Conservation (phyloP, 2,888 invertebrate species). For the Acanthosepion lycidas region DNA sequence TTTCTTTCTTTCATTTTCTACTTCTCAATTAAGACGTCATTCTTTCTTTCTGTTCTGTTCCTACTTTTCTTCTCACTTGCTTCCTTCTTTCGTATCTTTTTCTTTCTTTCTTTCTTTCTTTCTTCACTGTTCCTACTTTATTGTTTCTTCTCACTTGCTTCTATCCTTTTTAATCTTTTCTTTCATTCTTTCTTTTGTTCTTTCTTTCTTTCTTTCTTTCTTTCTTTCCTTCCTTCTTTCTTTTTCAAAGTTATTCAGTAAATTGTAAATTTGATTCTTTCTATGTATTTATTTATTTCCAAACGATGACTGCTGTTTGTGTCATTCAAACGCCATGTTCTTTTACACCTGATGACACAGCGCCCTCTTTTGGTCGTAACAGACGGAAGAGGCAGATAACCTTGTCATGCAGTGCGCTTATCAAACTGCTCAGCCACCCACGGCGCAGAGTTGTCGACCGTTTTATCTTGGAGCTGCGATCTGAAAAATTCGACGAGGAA, state of each 20-base stretch:
- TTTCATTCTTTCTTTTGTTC: no score
- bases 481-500: constrained; percentile 20
- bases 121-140: no score
- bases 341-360: constrained; percentile 33
- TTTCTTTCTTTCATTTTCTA: neutral
- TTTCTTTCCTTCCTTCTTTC: neutral
- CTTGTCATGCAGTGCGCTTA: constrained; percentile 33
- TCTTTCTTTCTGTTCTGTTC: no score
- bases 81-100: no score
- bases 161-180: no score
- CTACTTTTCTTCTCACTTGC: neutral
- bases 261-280: no score
- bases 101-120: no score
- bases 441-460: neutral
- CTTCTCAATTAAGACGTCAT: no score
- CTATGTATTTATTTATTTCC: neutral
- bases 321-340: neutral
- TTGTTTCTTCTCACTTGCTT: no score
- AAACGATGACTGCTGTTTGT: neutral
- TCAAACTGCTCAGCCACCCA: constrained; percentile 17
- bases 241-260: neutral
- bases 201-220: no score
- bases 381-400: neutral
- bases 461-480: constrained; percentile 2
- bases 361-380: neutral